These are phyloP conservation scores for Xanthia icteritia DNA, from an alignment of 2,888 invertebrate species.

Conservation along the genomic window DNA sequence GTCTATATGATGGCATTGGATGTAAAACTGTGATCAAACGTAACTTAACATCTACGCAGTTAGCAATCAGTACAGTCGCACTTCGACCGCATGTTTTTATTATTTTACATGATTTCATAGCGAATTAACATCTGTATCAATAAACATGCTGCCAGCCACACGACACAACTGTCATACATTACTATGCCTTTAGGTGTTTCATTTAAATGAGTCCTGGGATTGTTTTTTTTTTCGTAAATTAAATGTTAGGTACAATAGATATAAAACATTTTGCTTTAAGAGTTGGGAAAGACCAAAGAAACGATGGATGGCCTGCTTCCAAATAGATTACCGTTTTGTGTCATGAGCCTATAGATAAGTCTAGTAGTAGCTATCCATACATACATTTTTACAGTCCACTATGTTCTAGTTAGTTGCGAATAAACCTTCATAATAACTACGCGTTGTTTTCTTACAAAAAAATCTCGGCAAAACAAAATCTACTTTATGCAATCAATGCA, in stretches of 20 bases:
- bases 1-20: not conserved
- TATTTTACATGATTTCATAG: conserved; percentile 64
- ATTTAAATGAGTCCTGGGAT: not conserved
- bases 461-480: too few relatives aligned
- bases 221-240: not conserved
- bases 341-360: too few relatives aligned
- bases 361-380: too few relatives aligned
- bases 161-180: conserved; percentile 25
- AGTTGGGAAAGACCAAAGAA: not conserved
- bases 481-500: too few relatives aligned
- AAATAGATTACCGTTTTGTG: too few relatives aligned
- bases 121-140: conserved; percentile 65
- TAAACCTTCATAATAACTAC: too few relatives aligned
- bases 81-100: conserved; percentile 38
- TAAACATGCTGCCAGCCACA: conserved; percentile 47
- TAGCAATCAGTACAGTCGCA: conserved; percentile 34
- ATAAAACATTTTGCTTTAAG: not conserved
- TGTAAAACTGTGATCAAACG: conserved; percentile 21
- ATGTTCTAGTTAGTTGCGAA: too few relatives aligned
- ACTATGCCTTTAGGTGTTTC: not conserved
- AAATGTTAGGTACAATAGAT: not conserved
- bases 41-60: conserved; percentile 31
- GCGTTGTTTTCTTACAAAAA: too few relatives aligned
- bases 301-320: not conserved
- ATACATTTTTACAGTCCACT: too few relatives aligned